A percentile compares a stretch with the other conserved stretches of the same genome.
These are phyloP conservation scores for Psettodes erumei DNA, from an alignment of 2,113 vertebrate species.

Conservation along the genomic window DNA sequence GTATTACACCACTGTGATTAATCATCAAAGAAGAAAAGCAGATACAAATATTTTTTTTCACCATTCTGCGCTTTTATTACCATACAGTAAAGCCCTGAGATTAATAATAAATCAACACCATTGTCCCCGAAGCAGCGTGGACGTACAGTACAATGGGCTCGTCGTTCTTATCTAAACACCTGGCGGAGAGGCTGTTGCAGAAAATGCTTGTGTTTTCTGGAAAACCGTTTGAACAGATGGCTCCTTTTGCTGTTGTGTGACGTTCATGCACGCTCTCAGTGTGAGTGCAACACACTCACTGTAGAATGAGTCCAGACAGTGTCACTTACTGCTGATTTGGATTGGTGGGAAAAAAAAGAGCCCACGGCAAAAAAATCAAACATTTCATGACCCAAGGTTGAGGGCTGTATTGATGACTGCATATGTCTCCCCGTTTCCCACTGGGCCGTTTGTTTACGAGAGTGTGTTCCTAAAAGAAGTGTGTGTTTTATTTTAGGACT, in stretches of 20 bases:
- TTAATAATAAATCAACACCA: no score
- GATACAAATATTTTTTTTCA: neutral
- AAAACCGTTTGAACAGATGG: constrained; percentile 71
- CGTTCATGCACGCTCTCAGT: constrained; percentile 12
- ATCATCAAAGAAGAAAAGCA: constrained; percentile 1
- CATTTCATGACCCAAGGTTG: constrained; percentile 1
- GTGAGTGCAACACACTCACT: constrained; percentile 28
- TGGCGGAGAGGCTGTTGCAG: constrained; percentile 46
- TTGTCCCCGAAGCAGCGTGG: constrained; percentile 1
- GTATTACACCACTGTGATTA: constrained; percentile 3
- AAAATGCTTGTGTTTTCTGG: constrained; percentile 24
- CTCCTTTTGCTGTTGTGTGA: constrained; percentile 35
- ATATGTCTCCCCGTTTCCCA: constrained; percentile 7
- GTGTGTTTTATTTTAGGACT: constrained; percentile 83
- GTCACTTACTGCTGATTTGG: constrained; percentile 39
- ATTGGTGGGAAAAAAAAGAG: constrained; percentile 1
- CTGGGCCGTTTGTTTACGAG: constrained; percentile 15
- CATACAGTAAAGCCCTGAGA: neutral
- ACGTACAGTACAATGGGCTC: constrained; percentile 7
- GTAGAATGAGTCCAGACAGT: constrained; percentile 34
- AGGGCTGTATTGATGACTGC: constrained; percentile 1
- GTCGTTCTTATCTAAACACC: constrained; percentile 50
- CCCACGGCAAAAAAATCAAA: neutral
- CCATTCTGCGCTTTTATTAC: neutral
- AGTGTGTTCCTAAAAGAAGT: constrained; percentile 63